A percentile compares a stretch with the other conserved stretches of the same genome.
Evolutionary conservation across 2,797 vertebrate species (phyloP).

Genomic region (Propithecus deckenii): DNA sequence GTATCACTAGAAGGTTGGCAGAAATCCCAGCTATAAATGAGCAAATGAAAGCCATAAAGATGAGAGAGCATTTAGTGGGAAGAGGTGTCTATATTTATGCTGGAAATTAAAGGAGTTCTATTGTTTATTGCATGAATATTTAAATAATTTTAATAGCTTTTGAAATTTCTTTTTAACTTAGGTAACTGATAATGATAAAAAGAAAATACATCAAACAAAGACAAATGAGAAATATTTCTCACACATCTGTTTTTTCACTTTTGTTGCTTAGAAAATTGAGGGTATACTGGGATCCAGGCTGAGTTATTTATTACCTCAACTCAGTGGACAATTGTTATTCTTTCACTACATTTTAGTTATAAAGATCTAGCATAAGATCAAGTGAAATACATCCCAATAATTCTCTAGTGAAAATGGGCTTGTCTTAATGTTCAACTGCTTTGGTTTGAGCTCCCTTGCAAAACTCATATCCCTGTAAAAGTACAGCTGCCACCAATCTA

Average conservation of each 20-base stretch:
- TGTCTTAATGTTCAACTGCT: background rate
- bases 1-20: conserved; percentile 55
- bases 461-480: background rate
- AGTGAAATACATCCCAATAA: background rate
- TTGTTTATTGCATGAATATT: conserved; percentile 41
- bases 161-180: conserved; percentile 5
- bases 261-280: conserved; percentile 24
- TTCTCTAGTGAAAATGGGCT: background rate
- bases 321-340: background rate
- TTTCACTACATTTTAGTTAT: background rate
- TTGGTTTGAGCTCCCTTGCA: background rate
- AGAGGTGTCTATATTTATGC: background rate
- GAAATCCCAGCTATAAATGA: conserved; percentile 43
- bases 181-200: background rate
- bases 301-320: conserved; percentile 16
- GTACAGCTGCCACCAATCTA: background rate
- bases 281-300: background rate
- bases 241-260: background rate
- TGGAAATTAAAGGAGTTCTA: background rate
- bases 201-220: background rate
- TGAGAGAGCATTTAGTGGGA: background rate
- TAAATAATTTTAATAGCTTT: conserved; percentile 32
- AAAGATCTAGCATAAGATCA: background rate
- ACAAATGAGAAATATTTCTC: conserved; percentile 16
- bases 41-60: conserved; percentile 22